Evolutionary conservation across 2,888 invertebrate genomes (phyloP), one percentile per base, ranked within the genome.

Genomic region (Trypoxylon attenuatum): DNA sequence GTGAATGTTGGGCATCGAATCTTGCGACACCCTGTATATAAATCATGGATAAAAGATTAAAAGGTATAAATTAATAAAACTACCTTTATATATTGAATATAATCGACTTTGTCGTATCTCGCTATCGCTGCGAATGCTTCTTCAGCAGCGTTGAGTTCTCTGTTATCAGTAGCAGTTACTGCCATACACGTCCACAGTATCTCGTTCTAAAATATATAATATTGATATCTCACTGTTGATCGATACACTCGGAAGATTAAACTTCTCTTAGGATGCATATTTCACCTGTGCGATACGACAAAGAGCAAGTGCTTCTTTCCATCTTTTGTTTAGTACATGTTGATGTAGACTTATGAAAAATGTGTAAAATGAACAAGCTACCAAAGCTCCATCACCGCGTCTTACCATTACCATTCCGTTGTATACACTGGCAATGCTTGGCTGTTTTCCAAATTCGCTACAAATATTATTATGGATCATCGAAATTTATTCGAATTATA

Each of bases 141-240:
- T 88, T 99, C 98, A 13, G 98, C 97, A 4, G 96, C 93, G 60
- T 93, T 92, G 53, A 97, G 87, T 79, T 98, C 94, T 83, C 94
- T 94, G 65, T 93, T 92, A 72, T 95, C 93, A 58, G 95, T 94
- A 0, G 99, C 94, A 85, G 98, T 90, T 0, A 96, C 96, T 0
- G 98, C 99, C 74, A 99, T 89, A 72, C 96, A 96, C 0, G 97
- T 95, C 99, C 99, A 99, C 13, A 98, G 88, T n/a, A 91, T 91
- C 60, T 89, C 89, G 71, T 90, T 91, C 84, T 90, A 76, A 3
- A 21, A 23, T 39, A n/a, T n/a, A n/a, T 22, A 46, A 47, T n/a
- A n/a, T 45, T 45, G n/a, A n/a, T n/a, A n/a, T n/a, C n/a, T n/a
- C n/a, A n/a, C n/a, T n/a, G n/a, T n/a, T n/a, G n/a, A n/a, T n/a